These are phyloP conservation scores for Rhyacichthys aspro DNA, from an alignment of 2,797 vertebrate genomes.

Conservation along the genomic window DNA sequence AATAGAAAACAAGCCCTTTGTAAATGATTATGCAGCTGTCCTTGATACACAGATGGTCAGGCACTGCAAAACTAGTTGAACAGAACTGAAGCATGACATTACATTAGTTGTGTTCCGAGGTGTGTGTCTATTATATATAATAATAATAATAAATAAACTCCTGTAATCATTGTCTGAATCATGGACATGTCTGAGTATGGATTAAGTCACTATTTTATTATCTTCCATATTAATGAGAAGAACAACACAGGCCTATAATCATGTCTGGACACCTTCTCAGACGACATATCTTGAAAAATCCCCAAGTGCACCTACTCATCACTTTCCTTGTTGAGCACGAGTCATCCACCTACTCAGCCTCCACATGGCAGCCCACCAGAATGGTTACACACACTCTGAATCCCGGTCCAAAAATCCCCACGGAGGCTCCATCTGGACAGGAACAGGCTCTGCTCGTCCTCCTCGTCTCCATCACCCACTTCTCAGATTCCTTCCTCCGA, in stretches of 20 bases:
- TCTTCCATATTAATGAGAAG: too few relatives aligned
- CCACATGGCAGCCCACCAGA: constrained; percentile 46
- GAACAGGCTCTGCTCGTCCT: constrained; percentile 62
- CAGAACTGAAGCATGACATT: background rate
- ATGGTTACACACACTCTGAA: constrained; percentile 21
- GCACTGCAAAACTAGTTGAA: background rate
- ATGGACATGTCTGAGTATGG: too few relatives aligned
- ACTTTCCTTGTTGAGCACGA: constrained; percentile 35
- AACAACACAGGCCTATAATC: too few relatives aligned
- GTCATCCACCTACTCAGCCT: constrained; percentile 60
- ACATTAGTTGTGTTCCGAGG: background rate
- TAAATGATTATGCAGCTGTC: background rate
- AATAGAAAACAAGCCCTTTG: background rate
- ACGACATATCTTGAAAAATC: constrained; percentile 14
- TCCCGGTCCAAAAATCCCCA: constrained; percentile 51
- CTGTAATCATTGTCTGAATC: too few relatives aligned
- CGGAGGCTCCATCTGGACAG: constrained; percentile 75
- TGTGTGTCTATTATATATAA: too few relatives aligned
- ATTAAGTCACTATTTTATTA: too few relatives aligned
- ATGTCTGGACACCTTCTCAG: background rate
- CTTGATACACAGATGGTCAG: background rate
- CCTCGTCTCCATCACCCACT: constrained; percentile 57
- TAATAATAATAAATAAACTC: too few relatives aligned
- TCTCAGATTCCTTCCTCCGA: constrained; percentile 32
- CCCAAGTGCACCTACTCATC: constrained; percentile 47